Conservation (phyloP, 2,888 invertebrate genomes). For the Dryadula phaetusa region DNA sequence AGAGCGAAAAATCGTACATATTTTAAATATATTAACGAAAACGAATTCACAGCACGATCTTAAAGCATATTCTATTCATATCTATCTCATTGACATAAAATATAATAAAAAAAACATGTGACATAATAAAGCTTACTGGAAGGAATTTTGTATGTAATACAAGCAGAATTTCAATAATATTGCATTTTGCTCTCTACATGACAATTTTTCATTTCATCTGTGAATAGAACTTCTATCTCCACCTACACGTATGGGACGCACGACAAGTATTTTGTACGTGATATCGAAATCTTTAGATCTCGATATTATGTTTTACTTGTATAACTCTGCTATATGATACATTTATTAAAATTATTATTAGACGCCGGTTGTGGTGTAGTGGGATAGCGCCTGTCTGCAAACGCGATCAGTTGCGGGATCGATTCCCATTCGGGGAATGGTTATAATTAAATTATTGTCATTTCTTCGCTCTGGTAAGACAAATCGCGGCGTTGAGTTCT, state of each 20-base stretch:
- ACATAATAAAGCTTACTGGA: neutral
- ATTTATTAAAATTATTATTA: neutral
- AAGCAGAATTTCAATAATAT: conserved; percentile 18
- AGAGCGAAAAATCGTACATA: too few relatives aligned
- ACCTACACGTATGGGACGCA: conserved; percentile 9
- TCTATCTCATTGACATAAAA: too few relatives aligned
- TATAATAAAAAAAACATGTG: neutral
- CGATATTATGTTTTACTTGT: neutral
- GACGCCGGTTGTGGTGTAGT: too few relatives aligned
- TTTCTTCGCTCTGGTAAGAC: too few relatives aligned
- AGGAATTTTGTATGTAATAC: neutral
- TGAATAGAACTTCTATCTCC: conserved; percentile 6
- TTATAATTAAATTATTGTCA: too few relatives aligned
- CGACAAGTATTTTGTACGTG: conserved; percentile 1
- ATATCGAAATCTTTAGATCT: neutral
- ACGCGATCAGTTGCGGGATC: too few relatives aligned
- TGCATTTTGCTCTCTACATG: conserved; percentile 14
- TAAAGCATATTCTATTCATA: too few relatives aligned
- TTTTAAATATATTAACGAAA: too few relatives aligned
- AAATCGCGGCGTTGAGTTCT: too few relatives aligned
- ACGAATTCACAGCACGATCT: too few relatives aligned
- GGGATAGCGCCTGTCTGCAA: too few relatives aligned
- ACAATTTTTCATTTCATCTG: conserved; percentile 18
- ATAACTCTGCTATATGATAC: neutral
- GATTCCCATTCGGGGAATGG: too few relatives aligned